Conservation (phyloP, 2,797 vertebrate genomes). For the Delichon dasypus region DNA sequence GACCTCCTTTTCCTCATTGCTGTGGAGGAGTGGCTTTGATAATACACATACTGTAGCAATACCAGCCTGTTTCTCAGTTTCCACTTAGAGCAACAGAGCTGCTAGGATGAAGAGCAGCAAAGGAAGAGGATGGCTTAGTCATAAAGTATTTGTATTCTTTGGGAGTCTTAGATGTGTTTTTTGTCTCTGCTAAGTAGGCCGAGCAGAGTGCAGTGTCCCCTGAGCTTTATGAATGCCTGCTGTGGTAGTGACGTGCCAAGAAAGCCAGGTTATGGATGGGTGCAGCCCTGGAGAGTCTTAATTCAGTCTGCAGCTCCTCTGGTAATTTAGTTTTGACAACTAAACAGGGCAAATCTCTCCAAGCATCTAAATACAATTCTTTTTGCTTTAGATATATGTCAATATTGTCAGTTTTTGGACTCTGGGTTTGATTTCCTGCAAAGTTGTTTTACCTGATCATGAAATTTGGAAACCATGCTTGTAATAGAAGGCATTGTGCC, state of each 20-base stretch:
- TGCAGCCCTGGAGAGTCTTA: conserved; percentile 58
- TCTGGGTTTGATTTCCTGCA: not conserved
- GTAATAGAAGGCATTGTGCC: not conserved
- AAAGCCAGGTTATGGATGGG: conserved; percentile 67
- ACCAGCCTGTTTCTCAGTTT: not conserved
- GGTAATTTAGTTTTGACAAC: conserved; percentile 32
- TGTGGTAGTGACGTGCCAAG: conserved; percentile 45
- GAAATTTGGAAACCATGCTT: not conserved
- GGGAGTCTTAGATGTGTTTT: conserved; percentile 15
- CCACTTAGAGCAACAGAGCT: not conserved
- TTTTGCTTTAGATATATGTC: not conserved
- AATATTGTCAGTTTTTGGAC: not conserved
- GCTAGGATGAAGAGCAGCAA: not conserved
- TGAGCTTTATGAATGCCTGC: conserved; percentile 39
- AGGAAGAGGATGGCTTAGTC: conserved; percentile 35
- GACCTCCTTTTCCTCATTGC: not conserved
- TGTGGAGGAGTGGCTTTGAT: not conserved
- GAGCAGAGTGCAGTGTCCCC: not conserved
- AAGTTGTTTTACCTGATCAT: not conserved
- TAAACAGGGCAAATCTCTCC: conserved; percentile 24
- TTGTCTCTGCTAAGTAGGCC: conserved; percentile 68
- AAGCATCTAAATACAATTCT: not conserved
- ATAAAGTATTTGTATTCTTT: conserved; percentile 42
- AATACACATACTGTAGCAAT: not conserved
- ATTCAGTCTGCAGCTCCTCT: conserved; percentile 62